These are phyloP conservation scores for Probaryconus sp. DNA, from an alignment of 1,140 invertebrate species.

Conservation along the genomic window DNA sequence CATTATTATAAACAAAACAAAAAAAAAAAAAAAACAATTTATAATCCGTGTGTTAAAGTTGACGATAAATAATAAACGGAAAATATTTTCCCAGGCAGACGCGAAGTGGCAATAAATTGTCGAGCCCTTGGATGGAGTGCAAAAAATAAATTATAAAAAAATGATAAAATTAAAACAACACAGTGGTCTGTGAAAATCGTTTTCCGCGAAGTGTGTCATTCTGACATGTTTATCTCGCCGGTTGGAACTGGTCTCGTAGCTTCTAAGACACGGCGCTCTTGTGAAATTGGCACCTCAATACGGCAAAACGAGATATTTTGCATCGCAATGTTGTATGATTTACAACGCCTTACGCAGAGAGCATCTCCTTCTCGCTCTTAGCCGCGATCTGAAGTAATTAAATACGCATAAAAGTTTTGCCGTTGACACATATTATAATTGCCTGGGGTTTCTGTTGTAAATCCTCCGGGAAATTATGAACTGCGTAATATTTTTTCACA, in stretches of 20 bases:
- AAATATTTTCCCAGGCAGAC: too few relatives aligned
- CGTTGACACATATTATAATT: conserved; percentile 49
- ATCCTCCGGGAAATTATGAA: conserved; percentile 15
- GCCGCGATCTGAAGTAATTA: conserved; percentile 50
- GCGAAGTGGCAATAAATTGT: too few relatives aligned
- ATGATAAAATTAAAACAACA: too few relatives aligned
- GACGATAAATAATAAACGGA: too few relatives aligned
- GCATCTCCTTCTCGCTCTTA: conserved; percentile 9
- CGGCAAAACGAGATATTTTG: conserved; percentile 40
- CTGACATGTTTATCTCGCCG: conserved; percentile 53
- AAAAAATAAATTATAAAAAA: too few relatives aligned
- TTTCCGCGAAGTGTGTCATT: conserved; percentile 9
- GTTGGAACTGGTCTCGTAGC: conserved; percentile 32
- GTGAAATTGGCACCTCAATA: conserved; percentile 54
- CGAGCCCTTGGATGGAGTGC: too few relatives aligned
- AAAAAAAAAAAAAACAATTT: too few relatives aligned
- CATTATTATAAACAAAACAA: too few relatives aligned
- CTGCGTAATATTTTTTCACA: conserved; percentile 38
- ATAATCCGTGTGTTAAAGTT: too few relatives aligned
- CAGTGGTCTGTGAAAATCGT: conserved; percentile 24
- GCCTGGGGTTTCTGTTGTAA: conserved; percentile 29
- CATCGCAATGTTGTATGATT: conserved; percentile 45
- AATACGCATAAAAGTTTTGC: conserved; percentile 38
- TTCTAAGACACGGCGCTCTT: conserved; percentile 24
- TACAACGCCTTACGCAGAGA: conserved; percentile 34